Evolutionary conservation across 2,113 vertebrate genomes (phyloP).

Genomic region (Mobula hypostoma): DNA sequence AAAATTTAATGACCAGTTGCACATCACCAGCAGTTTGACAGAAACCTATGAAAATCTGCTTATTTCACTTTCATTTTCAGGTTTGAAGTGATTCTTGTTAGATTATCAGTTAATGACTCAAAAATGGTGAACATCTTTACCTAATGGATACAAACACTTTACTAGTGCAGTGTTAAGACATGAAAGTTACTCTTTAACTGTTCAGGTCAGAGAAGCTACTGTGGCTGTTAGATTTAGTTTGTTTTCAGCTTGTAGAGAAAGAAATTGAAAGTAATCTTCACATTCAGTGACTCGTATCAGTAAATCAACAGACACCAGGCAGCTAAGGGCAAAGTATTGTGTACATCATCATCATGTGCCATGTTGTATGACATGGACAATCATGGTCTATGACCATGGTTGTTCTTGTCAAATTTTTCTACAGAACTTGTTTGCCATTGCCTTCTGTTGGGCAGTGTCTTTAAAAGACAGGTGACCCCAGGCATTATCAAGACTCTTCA

Average conservation of each 20-base stretch:
- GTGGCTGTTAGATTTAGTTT: not conserved
- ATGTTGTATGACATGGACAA: no score
- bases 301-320: not conserved
- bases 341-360: no score
- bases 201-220: not conserved
- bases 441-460: no score
- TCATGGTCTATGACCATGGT: no score
- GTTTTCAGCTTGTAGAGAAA: conserved; percentile 13
- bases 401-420: no score
- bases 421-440: no score
- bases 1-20: not conserved
- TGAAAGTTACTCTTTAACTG: not conserved
- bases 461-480: no score
- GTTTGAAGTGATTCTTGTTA: not conserved
- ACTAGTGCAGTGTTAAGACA: not conserved
- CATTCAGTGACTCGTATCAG: not conserved
- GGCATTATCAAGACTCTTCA: no score
- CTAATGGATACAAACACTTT: not conserved
- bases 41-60: not conserved
- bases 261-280: not conserved
- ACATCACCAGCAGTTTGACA: not conserved
- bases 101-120: not conserved
- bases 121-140: not conserved
- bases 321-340: not conserved
- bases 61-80: not conserved